phyloP scores from a whole-genome alignment of 1,140 invertebrate species.

The Vanessa tameamea region DNA sequence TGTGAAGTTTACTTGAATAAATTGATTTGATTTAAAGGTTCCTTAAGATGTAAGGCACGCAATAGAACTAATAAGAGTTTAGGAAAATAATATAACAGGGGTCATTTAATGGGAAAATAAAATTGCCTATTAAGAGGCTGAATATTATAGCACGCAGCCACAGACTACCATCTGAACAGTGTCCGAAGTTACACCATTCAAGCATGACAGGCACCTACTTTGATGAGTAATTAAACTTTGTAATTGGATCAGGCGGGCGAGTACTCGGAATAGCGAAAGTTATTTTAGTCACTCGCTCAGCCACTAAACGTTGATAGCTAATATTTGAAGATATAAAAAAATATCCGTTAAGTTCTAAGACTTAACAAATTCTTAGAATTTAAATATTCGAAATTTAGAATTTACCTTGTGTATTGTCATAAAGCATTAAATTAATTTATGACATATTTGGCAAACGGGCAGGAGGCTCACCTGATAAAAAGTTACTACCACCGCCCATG shows the following conservation, averaged over 20 bases:
- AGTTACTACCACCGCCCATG: too few species aligned
- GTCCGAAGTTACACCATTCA: constrained; percentile 31
- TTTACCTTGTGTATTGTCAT: too few species aligned
- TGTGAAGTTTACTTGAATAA: too few species aligned
- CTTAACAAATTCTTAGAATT: neutral
- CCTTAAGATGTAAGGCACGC: neutral
- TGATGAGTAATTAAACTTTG: constrained; percentile 46
- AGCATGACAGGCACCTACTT: constrained; percentile 26
- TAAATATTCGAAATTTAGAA: too few species aligned
- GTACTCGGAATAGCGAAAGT: constrained; percentile 24
- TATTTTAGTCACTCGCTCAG: constrained; percentile 27
- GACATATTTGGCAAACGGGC: too few species aligned
- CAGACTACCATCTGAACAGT: constrained; percentile 10
- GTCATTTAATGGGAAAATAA: constrained; percentile 2
- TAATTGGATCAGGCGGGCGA: constrained; percentile 40
- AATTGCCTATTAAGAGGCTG: constrained; percentile 7
- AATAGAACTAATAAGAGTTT: neutral
- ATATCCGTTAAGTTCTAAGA: neutral
- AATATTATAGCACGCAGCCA: neutral
- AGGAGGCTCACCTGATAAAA: too few species aligned
- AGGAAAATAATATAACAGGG: constrained; percentile 1
- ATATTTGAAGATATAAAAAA: constrained; percentile 1
- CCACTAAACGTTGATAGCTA: neutral
- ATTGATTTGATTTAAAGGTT: neutral
- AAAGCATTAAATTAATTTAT: too few species aligned